These are phyloP conservation scores for Melangyna quadrimaculata DNA, from an alignment of 2,888 invertebrate genomes.

Conservation along the genomic window DNA sequence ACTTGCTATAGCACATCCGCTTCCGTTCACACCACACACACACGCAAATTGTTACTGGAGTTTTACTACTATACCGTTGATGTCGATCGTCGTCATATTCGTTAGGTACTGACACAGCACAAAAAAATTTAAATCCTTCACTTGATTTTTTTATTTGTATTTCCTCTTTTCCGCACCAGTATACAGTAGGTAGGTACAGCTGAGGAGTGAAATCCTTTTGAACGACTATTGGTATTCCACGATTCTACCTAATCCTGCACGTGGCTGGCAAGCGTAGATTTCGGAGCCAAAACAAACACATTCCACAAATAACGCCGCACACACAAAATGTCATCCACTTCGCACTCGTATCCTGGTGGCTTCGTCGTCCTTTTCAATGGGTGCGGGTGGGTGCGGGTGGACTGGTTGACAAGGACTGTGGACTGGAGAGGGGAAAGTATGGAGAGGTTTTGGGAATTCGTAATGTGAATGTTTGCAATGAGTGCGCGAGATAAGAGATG, in stretches of 20 bases:
- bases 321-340: constrained; percentile 65
- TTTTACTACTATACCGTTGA: constrained; percentile 3
- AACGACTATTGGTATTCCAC: constrained; percentile 58
- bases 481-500: constrained; percentile 69
- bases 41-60: not conserved
- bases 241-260: constrained; percentile 69
- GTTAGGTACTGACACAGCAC: constrained; percentile 8
- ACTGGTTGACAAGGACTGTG: not conserved
- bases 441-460: constrained; percentile 2
- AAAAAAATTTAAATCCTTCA: constrained; percentile 33
- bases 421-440: not conserved
- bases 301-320: constrained; percentile 67
- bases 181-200: too few relatives aligned
- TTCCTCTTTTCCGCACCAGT: constrained; percentile 14
- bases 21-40: constrained; percentile 8
- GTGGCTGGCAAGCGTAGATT: constrained; percentile 71
- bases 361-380: constrained; percentile 20
- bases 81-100: constrained; percentile 66
- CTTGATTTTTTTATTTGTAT: constrained; percentile 55
- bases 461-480: constrained; percentile 70
- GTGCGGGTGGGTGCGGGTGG: not conserved
- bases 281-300: constrained; percentile 72
- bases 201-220: constrained; percentile 11
- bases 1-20: constrained; percentile 50
- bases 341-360: constrained; percentile 33